Base-by-base conservation (phyloP, 2,888 invertebrate genomes). In the Thecophora atra region DNA sequence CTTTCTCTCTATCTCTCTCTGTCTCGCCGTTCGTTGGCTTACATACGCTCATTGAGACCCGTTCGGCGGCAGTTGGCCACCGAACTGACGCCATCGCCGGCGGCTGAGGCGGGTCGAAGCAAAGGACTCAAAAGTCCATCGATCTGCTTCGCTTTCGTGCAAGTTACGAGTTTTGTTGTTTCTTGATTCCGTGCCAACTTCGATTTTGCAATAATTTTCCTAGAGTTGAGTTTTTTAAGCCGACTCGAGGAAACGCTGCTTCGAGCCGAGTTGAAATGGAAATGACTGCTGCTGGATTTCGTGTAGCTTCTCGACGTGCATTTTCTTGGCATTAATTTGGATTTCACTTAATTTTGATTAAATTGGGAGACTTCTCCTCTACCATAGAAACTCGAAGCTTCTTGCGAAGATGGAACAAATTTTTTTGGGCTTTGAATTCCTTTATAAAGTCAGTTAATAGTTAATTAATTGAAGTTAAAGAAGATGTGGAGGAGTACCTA, bases 301-400 rank as follows among this genome's bases (percentile, higher is more conserved):
- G n/a, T n/a, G 37, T 11, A 2, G 37, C 37, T 47, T 4, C 47
- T 3, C 47, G 24, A 2, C 28, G 24, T 58, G 21, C 15, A 44
- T 17, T 58, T 44, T 65, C 51, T 65, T 65, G 65, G 51, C 51
- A 51, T 47, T 24, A 17, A n/a, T 26, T 51, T 24, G 24, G 13
- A 47, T 28, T 65, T 28, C 47, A 65, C 65, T 51, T 65, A 65
- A 65, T 65, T 47, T 30, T 65, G 65, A 65, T 65, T 65, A 65
- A 47, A 64, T 64, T 42, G 37, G 24, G 47, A 64, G 24, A 5
- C 15, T 65, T 58, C 28, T 58, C 26, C 47, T 11, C 2, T 47
- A 5, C 17, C 11, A 11, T 11, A 47, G 17, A n/a, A 47, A 62
- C 37, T 62, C 28, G 37, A 30, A 37, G 62, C 2, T 8, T 26